phyloP scores from a whole-genome alignment of 2,113 vertebrate species.

The Dasyornis broadbenti region DNA sequence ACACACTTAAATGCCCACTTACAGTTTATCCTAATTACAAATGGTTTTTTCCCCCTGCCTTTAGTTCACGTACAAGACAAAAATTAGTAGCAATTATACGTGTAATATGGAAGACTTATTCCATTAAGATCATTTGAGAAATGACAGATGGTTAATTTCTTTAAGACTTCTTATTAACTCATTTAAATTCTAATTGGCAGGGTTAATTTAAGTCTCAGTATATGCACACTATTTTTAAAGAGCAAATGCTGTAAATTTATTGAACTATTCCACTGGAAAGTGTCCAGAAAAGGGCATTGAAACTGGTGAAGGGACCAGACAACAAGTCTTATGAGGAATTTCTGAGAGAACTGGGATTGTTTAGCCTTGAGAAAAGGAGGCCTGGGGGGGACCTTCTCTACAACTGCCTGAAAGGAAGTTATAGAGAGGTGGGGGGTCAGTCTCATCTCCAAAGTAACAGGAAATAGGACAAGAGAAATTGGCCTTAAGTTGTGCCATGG shows the following conservation, averaged over 20 bases:
- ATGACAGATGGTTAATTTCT: conserved; percentile 19
- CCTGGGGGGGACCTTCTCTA: neutral
- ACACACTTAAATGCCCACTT: neutral
- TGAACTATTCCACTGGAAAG: neutral
- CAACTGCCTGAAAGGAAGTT: neutral
- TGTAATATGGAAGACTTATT: neutral
- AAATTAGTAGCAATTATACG: neutral
- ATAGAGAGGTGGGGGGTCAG: neutral
- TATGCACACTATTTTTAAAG: neutral
- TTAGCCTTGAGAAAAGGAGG: neutral
- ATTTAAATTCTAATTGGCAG: conserved; percentile 14
- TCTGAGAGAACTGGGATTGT: neutral
- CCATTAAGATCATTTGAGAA: neutral
- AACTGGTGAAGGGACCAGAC: neutral
- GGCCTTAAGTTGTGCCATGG: neutral
- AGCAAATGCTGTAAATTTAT: neutral
- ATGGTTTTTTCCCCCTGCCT: neutral
- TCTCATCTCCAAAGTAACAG: neutral
- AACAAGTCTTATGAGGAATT: neutral
- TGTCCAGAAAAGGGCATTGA: neutral
- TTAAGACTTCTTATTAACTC: conserved; percentile 3
- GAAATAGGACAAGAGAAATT: neutral
- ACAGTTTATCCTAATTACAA: neutral
- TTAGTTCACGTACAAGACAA: neutral
- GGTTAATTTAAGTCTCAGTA: neutral